phyloP scores from a whole-genome alignment of 2,113 vertebrate genomes.

The Nyctibius bracteatus region DNA sequence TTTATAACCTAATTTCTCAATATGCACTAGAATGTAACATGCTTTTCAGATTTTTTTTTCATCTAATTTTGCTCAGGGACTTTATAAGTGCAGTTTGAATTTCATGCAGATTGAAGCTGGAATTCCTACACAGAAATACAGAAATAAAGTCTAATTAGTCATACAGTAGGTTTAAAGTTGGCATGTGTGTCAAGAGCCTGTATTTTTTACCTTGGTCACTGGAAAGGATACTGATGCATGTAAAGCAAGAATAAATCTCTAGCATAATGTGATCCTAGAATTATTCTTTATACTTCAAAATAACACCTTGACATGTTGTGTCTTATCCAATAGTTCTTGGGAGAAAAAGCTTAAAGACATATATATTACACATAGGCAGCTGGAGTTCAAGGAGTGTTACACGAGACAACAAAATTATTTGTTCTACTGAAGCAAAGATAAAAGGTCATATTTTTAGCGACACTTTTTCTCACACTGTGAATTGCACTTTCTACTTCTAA shows the following conservation, averaged over 20 bases:
- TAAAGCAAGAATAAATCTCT: not conserved
- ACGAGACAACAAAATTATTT: not conserved
- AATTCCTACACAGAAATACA: not conserved
- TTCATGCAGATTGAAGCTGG: not conserved
- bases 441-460: not conserved
- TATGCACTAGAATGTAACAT: not conserved
- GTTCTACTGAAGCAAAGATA: not conserved
- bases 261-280: not conserved
- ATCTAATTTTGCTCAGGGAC: conserved; percentile 2
- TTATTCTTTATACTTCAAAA: not conserved
- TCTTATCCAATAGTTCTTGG: not conserved
- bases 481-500: not conserved
- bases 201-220: not conserved
- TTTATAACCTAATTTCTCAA: conserved; percentile 22
- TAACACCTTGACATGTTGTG: not conserved
- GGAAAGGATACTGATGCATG: not conserved
- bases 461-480: not conserved
- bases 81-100: not conserved
- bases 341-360: not conserved
- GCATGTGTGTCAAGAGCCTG: not conserved
- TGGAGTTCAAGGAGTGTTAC: not conserved
- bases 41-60: not conserved
- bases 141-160: conserved; percentile 7
- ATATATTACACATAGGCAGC: not conserved
- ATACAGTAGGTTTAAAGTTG: not conserved